These are phyloP conservation scores for Hypolimnas misippus DNA, from an alignment of 2,888 invertebrate species.

Conservation along the genomic window DNA sequence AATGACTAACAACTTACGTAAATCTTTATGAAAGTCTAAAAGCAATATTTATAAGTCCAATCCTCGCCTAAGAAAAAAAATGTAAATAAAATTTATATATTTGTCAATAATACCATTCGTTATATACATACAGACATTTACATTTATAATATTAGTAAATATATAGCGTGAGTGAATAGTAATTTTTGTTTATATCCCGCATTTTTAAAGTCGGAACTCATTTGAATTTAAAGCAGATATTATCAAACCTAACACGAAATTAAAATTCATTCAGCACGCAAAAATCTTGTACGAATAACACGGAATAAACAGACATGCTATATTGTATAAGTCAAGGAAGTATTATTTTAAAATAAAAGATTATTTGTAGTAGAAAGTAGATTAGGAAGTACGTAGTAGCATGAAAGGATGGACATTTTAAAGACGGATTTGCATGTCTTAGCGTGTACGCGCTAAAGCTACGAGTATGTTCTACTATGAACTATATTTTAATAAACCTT, in stretches of 20 bases:
- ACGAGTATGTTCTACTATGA: too few relatives aligned
- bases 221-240: conserved; percentile 1
- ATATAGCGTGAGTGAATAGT: background rate
- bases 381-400: too few relatives aligned
- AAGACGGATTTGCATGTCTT: too few relatives aligned
- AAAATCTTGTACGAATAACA: background rate
- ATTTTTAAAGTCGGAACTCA: background rate
- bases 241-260: conserved; percentile 16
- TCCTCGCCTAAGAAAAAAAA: too few relatives aligned
- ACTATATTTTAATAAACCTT: too few relatives aligned
- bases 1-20: too few relatives aligned
- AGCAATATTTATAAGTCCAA: too few relatives aligned
- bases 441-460: too few relatives aligned
- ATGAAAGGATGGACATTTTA: too few relatives aligned
- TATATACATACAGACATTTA: background rate
- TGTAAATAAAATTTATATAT: too few relatives aligned
- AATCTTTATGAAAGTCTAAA: too few relatives aligned
- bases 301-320: conserved; percentile 9
- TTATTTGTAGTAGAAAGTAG: too few relatives aligned
- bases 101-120: background rate
- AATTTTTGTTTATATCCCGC: background rate
- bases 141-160: background rate
- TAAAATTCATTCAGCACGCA: conserved; percentile 10
- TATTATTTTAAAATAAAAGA: background rate
- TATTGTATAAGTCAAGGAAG: background rate